Percentiles rank a stretch among this genome's conserved stretches.
Conservation (phyloP, 2,888 invertebrate genomes). For the Orchesellides sinensis region DNA sequence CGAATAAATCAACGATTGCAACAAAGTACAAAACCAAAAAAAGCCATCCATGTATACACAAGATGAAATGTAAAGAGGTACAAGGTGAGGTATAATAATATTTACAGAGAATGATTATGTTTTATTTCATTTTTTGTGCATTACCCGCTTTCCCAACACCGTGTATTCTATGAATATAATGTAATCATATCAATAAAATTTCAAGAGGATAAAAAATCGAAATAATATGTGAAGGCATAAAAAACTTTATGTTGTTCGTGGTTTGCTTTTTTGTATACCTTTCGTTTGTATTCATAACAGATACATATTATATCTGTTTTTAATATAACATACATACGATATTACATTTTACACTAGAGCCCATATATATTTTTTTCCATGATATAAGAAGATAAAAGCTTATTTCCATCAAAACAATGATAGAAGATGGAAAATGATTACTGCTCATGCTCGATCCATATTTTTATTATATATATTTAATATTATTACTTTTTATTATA, state of each 20-base stretch:
- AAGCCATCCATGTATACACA: background rate
- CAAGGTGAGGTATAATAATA: background rate
- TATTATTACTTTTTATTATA: conserved; percentile 43
- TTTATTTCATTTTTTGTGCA: conserved; percentile 12
- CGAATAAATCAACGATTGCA: background rate
- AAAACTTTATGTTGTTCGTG: background rate
- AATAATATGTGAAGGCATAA: conserved; percentile 18
- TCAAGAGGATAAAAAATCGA: background rate
- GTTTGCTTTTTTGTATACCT: background rate
- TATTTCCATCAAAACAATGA: conserved; percentile 15
- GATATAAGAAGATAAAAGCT: conserved; percentile 5
- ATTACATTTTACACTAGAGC: too few relatives aligned
- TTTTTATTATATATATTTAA: conserved; percentile 37
- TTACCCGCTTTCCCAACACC: conserved; percentile 10
- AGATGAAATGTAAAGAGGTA: conserved; percentile 6
- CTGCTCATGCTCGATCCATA: conserved; percentile 34
- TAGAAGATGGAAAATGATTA: conserved; percentile 45
- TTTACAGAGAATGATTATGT: conserved; percentile 5
- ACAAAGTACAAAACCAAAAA: background rate
- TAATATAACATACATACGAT: background rate
- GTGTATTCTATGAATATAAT: conserved; percentile 8
- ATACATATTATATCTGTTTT: background rate
- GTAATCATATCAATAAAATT: conserved; percentile 2
- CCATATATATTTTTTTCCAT: background rate
- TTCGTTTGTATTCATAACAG: background rate